Conservation (phyloP, 2,797 vertebrate genomes). For the Pelobates cultripes region DNA sequence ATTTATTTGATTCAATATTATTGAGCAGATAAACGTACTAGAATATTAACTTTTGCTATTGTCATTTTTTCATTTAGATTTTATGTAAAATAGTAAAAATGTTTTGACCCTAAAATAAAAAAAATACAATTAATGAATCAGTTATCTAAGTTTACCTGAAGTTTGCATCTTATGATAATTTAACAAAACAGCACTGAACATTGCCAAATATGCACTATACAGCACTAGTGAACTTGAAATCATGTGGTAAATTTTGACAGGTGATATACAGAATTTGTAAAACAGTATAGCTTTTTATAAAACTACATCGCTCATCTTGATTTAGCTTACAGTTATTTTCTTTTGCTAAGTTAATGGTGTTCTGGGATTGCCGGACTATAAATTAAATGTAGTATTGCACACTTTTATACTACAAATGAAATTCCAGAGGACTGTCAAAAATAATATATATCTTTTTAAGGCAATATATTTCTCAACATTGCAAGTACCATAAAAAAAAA, state of each 20-base stretch:
- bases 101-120: too few species aligned
- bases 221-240: conserved; percentile 27
- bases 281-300: conserved; percentile 42
- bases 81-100: too few species aligned
- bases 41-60: too few species aligned
- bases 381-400: conserved; percentile 59
- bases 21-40: too few species aligned
- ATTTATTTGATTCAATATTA: too few species aligned
- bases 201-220: conserved; percentile 27
- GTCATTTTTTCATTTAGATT: too few species aligned
- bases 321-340: conserved; percentile 49
- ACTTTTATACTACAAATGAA: conserved; percentile 60
- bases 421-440: conserved; percentile 58
- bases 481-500: conserved; percentile 48
- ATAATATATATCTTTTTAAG: conserved; percentile 53
- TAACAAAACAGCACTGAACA: too few species aligned
- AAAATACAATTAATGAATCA: too few species aligned
- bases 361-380: conserved; percentile 58
- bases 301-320: background rate
- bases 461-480: conserved; percentile 60
- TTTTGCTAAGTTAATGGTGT: conserved; percentile 58
- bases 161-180: too few species aligned
- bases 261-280: conserved; percentile 8
- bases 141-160: too few species aligned
- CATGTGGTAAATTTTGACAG: background rate